Base-by-base conservation (phyloP, 2,113 vertebrate species). In the Vulpes vulpes region DNA sequence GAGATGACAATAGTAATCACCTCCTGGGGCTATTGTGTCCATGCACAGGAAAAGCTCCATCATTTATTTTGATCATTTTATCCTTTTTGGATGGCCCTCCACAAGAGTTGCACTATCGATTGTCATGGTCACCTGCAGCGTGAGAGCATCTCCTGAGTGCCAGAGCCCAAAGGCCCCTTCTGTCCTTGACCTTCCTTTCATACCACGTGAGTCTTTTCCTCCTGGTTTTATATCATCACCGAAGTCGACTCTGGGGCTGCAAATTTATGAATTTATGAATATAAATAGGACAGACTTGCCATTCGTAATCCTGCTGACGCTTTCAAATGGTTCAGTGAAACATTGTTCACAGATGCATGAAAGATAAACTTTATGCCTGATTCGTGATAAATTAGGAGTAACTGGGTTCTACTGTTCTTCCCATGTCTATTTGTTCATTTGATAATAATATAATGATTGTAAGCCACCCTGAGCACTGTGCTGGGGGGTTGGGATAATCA, bases 251-350 rank as follows among this genome's bases (percentile, higher is more conserved):
- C 57, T 9, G 73, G 62, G 87, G 25, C 30, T 67, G 8, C 1
- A 30, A 80, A 51, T 69, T 69, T 51, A n/a, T 80, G 80, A 79
- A 89, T 88, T 64, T 67, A 83, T 97, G 85, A 87, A 86, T 95
- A 74, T 74, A 20, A 91, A 95, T 60, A 74, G 30, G 55, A 81
- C 25, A 79, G 86, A 19, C 57, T 16, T 0, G 30, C 14, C 64
- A 92, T 82, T 88, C 20, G 0, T 59, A 93, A 67, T 80, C 82
- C 85, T 67, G 65, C 60, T 64, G 89, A 89, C 8, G 25, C 23
- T 89, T 84, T 53, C 82, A 67, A 88, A n/a, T 8, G 62, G 85
- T 59, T 96, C 91, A 19, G 84, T 38, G 51, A n/a, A 91, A 76
- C 82, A 43, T 55, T 51, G 83, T 38, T 94, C 62, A 65, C 32